These are phyloP conservation scores for Gobionotothen gibberifrons DNA, from an alignment of 2,797 vertebrate species.

Conservation along the genomic window DNA sequence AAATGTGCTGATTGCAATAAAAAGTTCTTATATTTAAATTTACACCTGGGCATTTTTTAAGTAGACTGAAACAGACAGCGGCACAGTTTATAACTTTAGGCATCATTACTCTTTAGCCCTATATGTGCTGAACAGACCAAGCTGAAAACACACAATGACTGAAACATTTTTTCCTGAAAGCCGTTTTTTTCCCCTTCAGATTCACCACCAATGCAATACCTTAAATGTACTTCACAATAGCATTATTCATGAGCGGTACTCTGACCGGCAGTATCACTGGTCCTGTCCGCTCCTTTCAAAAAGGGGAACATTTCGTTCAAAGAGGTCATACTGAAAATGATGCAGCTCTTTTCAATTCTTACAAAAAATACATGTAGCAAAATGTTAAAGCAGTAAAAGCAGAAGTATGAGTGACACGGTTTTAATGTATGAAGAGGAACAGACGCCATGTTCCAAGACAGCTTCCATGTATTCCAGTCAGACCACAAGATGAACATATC, in stretches of 20 bases:
- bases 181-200: no score
- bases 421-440: not conserved
- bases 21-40: not conserved
- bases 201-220: not conserved
- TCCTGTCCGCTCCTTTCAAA: not conserved
- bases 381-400: not conserved
- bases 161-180: not conserved
- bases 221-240: not conserved
- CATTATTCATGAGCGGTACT: not conserved
- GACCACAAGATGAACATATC: no score
- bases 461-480: not conserved
- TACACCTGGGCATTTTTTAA: not conserved
- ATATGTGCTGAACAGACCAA: not conserved
- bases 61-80: not conserved
- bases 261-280: not conserved
- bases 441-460: not conserved
- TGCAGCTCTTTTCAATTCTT: not conserved
- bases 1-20: conserved; percentile 1
- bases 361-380: not conserved
- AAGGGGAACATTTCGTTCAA: not conserved
- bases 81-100: not conserved
- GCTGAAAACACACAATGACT: not conserved
- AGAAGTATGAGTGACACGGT: not conserved
- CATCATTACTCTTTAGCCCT: not conserved
- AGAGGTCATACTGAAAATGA: not conserved